phyloP scores from a whole-genome alignment of 2,797 vertebrate species.

The Potorous gilbertii region DNA sequence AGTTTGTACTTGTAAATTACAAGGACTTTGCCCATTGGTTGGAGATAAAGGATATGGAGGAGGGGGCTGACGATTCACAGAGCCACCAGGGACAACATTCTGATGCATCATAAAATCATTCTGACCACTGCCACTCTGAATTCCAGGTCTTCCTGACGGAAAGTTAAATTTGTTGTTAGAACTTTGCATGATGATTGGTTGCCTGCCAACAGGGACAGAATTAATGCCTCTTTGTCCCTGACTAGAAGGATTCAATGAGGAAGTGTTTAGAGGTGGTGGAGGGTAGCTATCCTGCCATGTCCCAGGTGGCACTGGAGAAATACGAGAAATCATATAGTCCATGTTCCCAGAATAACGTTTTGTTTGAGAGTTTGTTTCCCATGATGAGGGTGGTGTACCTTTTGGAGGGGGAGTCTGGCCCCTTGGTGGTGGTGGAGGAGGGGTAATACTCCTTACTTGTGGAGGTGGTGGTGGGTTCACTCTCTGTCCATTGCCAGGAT shows the following conservation, averaged over 20 bases:
- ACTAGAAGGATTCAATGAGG: conserved; percentile 82
- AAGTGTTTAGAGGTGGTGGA: conserved; percentile 85
- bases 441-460: conserved; percentile 95
- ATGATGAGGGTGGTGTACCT: conserved; percentile 89
- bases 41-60: conserved; percentile 92
- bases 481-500: conserved; percentile 90
- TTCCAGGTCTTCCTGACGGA: conserved; percentile 89
- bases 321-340: conserved; percentile 93
- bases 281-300: conserved; percentile 92
- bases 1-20: conserved; percentile 91
- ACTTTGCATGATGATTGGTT: conserved; percentile 97
- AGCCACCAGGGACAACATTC: conserved; percentile 83
- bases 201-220: conserved; percentile 92
- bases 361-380: conserved; percentile 93
- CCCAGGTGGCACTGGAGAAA: conserved; percentile 94
- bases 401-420: conserved; percentile 89
- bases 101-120: conserved; percentile 91
- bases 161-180: conserved; percentile 93
- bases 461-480: conserved; percentile 93
- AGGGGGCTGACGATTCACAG: conserved; percentile 90
- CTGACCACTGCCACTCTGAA: conserved; percentile 91
- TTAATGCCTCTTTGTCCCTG: conserved; percentile 93
- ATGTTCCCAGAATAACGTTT: conserved; percentile 97
- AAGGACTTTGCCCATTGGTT: conserved; percentile 91
- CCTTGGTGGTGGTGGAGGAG: conserved; percentile 89